Evolutionary conservation across 2,113 vertebrate species (phyloP).

Genomic region (Spermophilus dauricus): DNA sequence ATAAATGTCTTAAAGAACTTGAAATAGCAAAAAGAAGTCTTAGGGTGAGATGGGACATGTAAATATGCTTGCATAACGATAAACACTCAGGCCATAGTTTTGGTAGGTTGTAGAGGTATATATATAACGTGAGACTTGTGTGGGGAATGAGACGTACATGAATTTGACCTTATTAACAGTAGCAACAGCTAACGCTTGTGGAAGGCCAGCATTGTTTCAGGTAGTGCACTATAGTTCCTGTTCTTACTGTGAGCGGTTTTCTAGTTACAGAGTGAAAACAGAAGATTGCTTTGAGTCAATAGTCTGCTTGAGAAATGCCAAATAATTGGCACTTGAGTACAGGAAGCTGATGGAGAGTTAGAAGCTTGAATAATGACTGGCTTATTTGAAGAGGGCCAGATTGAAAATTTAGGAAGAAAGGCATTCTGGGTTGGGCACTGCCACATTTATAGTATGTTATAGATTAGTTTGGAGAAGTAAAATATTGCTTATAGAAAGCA

Average conservation of each 20-base stretch:
- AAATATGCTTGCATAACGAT: neutral
- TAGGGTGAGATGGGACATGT: neutral
- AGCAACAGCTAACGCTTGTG: neutral
- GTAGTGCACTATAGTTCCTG: neutral
- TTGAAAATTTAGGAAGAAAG: conserved; percentile 6
- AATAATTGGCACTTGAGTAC: neutral
- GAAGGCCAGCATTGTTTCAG: neutral
- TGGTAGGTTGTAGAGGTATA: neutral
- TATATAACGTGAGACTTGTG: neutral
- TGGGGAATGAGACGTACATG: neutral
- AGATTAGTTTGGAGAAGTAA: neutral
- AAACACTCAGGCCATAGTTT: neutral
- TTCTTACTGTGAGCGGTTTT: neutral
- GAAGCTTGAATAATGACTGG: neutral
- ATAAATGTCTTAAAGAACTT: conserved; percentile 50
- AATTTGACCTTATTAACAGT: neutral
- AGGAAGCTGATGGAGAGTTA: conserved; percentile 1
- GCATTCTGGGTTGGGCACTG: neutral
- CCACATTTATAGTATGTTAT: neutral
- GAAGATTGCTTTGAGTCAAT: neutral
- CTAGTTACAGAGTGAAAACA: neutral
- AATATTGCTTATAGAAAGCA: neutral
- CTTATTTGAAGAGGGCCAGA: neutral
- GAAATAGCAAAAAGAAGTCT: neutral
- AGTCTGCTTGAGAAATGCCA: neutral